A percentile compares a stretch with the other conserved stretches of the same genome.
These are phyloP conservation scores for Eulithis testata DNA, from an alignment of 2,888 invertebrate species.

Conservation along the genomic window DNA sequence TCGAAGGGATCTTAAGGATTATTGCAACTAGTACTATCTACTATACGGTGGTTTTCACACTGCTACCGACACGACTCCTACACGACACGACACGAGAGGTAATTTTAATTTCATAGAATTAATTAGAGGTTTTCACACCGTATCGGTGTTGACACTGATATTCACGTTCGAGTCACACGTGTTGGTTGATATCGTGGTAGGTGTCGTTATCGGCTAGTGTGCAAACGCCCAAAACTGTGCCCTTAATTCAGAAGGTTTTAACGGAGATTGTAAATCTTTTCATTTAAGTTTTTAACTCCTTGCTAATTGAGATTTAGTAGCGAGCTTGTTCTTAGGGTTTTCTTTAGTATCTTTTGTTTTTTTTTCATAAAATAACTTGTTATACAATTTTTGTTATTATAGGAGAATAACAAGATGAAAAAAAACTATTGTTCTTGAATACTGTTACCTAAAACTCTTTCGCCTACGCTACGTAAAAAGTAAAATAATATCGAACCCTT, in stretches of 20 bases:
- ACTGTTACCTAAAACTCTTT: background rate
- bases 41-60: background rate
- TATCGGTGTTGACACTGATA: too few species aligned
- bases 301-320: slow-evolving; percentile 31
- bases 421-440: background rate
- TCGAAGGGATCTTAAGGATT: slow-evolving; percentile 39
- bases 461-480: background rate
- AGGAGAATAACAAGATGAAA: background rate
- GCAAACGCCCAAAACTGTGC: background rate
- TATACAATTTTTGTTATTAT: background rate
- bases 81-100: too few species aligned
- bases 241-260: slow-evolving; percentile 29
- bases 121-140: too few species aligned
- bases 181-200: too few species aligned
- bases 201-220: too few species aligned
- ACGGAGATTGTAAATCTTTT: slow-evolving; percentile 36
- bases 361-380: background rate
- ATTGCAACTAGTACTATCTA: slow-evolving; percentile 32
- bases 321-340: background rate
- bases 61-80: too few species aligned
- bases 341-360: slow-evolving; percentile 1
- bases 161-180: too few species aligned
- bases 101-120: too few species aligned
- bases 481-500: too few species aligned
- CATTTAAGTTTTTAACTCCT: slow-evolving; percentile 36